A percentile compares a stretch with the other conserved stretches of the same genome.
phyloP scores from a whole-genome alignment of 2,797 vertebrate genomes.

The Sparidentex hasta region DNA sequence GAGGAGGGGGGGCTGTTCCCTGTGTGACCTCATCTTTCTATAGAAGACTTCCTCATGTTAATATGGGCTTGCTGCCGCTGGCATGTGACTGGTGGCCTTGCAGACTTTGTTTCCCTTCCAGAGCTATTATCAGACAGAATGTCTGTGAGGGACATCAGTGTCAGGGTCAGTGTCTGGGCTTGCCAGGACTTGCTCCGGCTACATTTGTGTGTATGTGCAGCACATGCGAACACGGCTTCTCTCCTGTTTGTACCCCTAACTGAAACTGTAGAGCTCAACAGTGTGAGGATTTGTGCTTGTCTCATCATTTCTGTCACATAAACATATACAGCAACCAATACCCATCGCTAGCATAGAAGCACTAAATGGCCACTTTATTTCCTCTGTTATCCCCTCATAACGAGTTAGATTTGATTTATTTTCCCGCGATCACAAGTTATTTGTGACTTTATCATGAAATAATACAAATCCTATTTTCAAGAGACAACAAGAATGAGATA shows the following conservation, averaged over 20 bases:
- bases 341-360: too few relatives aligned
- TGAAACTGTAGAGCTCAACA: not conserved
- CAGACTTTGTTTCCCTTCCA: constrained; percentile 68
- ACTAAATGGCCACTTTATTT: too few relatives aligned
- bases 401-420: too few relatives aligned
- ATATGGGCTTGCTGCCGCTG: constrained; percentile 55
- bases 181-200: constrained; percentile 64
- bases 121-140: constrained; percentile 72
- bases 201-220: constrained; percentile 14
- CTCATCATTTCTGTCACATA: too few relatives aligned
- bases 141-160: constrained; percentile 49
- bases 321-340: too few relatives aligned
- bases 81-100: constrained; percentile 59
- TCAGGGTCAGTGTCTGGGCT: constrained; percentile 67
- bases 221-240: constrained; percentile 2
- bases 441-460: too few relatives aligned
- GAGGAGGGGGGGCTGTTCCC: constrained; percentile 22
- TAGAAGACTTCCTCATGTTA: constrained; percentile 70
- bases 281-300: not conserved
- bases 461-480: too few relatives aligned
- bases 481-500: too few relatives aligned
- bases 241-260: constrained; percentile 2
- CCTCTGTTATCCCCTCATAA: too few relatives aligned
- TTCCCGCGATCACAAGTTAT: too few relatives aligned
- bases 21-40: constrained; percentile 50